phyloP scores from a whole-genome alignment of 2,797 vertebrate species.

The Phataginus tricuspis region DNA sequence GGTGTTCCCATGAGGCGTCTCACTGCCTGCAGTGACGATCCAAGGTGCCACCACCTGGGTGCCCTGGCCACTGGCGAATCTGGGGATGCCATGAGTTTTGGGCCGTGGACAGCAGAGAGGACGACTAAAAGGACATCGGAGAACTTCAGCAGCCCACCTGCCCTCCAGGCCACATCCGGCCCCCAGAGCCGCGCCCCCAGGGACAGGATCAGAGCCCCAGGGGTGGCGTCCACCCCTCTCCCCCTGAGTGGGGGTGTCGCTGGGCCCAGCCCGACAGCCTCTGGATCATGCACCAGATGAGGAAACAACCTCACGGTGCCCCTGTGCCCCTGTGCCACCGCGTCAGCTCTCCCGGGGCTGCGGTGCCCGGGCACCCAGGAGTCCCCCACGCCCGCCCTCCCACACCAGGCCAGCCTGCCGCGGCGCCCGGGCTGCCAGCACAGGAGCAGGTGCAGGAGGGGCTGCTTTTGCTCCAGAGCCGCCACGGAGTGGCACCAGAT shows the following conservation, averaged over 20 bases:
- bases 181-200: fast-evolving
- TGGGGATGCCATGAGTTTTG: background rate
- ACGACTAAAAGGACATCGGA: background rate
- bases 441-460: background rate
- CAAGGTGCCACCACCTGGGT: background rate
- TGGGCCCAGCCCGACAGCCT: fast-evolving
- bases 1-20: background rate
- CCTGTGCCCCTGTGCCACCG: fast-evolving
- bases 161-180: background rate
- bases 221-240: fast-evolving
- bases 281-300: fast-evolving
- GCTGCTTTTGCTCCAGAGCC: background rate
- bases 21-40: background rate
- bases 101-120: background rate
- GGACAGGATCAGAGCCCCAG: fast-evolving
- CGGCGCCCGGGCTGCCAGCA: fast-evolving
- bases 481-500: background rate
- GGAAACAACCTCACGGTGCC: fast-evolving
- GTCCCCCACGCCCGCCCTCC: fast-evolving
- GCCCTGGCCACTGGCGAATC: background rate
- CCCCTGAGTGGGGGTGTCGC: fast-evolving
- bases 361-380: fast-evolving
- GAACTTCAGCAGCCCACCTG: background rate
- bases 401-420: fast-evolving
- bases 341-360: background rate